A percentile compares a stretch with the other conserved stretches of the same genome.
These are phyloP conservation scores for Sebastes minor DNA, from an alignment of 2,797 vertebrate genomes.

Conservation along the genomic window DNA sequence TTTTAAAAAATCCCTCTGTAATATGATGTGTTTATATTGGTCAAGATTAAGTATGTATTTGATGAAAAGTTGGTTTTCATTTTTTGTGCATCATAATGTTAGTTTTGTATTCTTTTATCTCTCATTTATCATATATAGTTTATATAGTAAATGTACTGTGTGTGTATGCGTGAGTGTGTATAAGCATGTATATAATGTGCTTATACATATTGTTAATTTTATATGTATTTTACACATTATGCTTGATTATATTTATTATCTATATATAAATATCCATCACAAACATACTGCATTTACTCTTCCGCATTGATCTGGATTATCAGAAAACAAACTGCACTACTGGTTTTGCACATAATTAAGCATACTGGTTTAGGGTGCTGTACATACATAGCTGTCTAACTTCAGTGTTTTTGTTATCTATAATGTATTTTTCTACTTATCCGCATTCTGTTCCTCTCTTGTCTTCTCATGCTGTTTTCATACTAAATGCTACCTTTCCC, in stretches of 20 bases:
- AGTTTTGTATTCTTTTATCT: not conserved
- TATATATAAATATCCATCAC: not conserved
- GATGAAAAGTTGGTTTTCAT: not conserved
- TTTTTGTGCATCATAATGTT: not conserved
- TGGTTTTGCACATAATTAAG: not conserved
- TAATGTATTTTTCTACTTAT: not conserved
- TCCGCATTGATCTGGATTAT: not conserved
- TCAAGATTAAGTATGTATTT: not conserved
- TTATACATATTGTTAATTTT: not conserved
- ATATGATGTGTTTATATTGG: not conserved
- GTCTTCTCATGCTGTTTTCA: accelerated
- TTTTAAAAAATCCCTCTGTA: not conserved
- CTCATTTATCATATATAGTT: not conserved
- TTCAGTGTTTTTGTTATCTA: not conserved
- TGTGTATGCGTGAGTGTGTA: not conserved
- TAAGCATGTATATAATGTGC: not conserved
- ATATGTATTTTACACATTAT: not conserved
- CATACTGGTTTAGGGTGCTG: not conserved
- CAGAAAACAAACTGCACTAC: not conserved
- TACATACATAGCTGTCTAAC: not conserved
- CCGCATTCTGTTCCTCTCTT: not conserved
- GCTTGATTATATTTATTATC: not conserved
- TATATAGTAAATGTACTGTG: not conserved
- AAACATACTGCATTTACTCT: not conserved
- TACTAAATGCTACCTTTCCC: not conserved